Percentiles rank a stretch among this genome's conserved stretches.
phyloP scores from a whole-genome alignment of 2,888 invertebrate species.

The Cantharis nigra region DNA sequence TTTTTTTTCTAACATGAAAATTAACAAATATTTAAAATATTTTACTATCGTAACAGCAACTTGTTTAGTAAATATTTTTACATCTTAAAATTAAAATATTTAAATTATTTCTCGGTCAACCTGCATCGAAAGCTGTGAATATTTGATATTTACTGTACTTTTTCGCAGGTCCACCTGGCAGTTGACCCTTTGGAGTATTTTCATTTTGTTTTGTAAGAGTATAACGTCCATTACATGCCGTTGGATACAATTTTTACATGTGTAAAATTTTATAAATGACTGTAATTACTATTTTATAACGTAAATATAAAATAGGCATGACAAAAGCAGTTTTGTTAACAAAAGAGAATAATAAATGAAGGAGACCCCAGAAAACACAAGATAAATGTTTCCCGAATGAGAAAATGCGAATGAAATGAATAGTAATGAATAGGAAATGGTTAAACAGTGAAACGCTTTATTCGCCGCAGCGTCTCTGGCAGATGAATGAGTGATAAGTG shows the following conservation, averaged over 20 bases:
- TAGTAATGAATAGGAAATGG: constrained; percentile 56
- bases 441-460: constrained; percentile 54
- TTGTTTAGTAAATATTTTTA: not conserved
- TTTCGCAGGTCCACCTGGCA: too few relatives aligned
- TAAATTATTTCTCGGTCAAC: not conserved
- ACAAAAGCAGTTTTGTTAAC: constrained; percentile 41
- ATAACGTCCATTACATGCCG: not conserved
- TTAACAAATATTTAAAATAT: not conserved
- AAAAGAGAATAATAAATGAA: constrained; percentile 49
- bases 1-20: not conserved
- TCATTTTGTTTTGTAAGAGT: not conserved
- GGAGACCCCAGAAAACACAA: constrained; percentile 47
- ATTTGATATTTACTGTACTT: too few relatives aligned
- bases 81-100: not conserved
- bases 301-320: constrained; percentile 25
- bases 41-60: not conserved
- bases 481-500: constrained; percentile 56
- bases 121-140: not conserved
- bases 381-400: constrained; percentile 52
- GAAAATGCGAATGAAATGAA: constrained; percentile 55
- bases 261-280: not conserved
- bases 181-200: not conserved
- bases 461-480: constrained; percentile 47
- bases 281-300: constrained; percentile 10
- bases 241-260: not conserved